Evolutionary conservation across 2,113 vertebrate species (phyloP).

Genomic region (Leptobrachium leishanense): DNA sequence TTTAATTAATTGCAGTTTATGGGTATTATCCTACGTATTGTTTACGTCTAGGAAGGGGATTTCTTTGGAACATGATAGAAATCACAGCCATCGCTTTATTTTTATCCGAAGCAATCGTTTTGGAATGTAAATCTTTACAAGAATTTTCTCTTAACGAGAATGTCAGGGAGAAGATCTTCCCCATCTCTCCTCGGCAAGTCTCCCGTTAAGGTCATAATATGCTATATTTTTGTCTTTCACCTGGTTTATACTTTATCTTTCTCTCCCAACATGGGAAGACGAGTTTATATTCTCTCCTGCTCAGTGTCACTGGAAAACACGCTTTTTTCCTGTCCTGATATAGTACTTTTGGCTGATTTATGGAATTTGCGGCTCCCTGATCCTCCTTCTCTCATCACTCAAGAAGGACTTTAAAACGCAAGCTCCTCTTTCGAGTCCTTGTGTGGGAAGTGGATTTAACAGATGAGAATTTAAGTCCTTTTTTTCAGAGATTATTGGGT

Average conservation of each 20-base stretch:
- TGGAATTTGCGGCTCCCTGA: not conserved
- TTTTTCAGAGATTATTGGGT: slow-evolving; percentile 1
- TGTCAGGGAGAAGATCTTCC: slow-evolving; percentile 17
- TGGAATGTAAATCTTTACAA: slow-evolving; percentile 41
- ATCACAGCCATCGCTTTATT: no score
- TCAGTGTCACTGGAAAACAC: not conserved
- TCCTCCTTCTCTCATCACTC: not conserved
- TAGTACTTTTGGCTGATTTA: slow-evolving; percentile 1
- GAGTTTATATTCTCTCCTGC: not conserved
- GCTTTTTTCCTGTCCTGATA: not conserved
- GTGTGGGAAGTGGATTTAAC: slow-evolving; percentile 3
- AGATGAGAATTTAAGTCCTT: not conserved
- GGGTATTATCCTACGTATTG: no score
- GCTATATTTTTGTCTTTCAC: slow-evolving; percentile 9
- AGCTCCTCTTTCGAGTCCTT: not conserved
- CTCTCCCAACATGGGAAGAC: slow-evolving; percentile 21
- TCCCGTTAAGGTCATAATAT: slow-evolving; percentile 35
- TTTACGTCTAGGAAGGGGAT: no score
- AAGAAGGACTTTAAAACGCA: not conserved
- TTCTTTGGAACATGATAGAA: no score
- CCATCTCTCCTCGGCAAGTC: not conserved
- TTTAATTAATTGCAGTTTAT: no score
- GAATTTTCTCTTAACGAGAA: slow-evolving; percentile 21
- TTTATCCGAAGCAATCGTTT: not conserved
- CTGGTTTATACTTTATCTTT: not conserved